Evolutionary conservation across 2,113 vertebrate species (phyloP).

Genomic region (Oryctolagus cuniculus): DNA sequence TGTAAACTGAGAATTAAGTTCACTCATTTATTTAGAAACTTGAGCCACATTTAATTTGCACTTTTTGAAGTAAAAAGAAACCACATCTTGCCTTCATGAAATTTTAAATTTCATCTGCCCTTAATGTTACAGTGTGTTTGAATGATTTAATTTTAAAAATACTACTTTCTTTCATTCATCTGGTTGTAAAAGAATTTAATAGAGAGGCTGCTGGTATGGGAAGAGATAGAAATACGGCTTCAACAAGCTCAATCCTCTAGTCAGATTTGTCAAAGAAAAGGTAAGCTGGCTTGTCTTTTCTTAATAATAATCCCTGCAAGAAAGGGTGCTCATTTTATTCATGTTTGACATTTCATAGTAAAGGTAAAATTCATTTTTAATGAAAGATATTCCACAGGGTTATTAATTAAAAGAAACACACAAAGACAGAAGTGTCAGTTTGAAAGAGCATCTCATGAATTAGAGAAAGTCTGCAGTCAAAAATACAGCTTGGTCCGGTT

Average conservation of each 20-base stretch:
- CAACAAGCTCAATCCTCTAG: conserved; percentile 49
- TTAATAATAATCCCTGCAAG: conserved; percentile 53
- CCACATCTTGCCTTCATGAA: conserved; percentile 31
- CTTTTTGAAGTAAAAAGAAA: conserved; percentile 34
- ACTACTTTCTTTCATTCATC: conserved; percentile 29
- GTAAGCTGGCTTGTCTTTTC: conserved; percentile 58
- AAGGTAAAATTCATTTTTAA: conserved; percentile 76
- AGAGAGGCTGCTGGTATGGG: background rate
- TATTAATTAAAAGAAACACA: conserved; percentile 72
- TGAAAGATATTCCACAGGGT: conserved; percentile 66
- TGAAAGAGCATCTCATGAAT: conserved; percentile 69
- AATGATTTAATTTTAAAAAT: conserved; percentile 34
- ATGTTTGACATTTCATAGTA: conserved; percentile 78
- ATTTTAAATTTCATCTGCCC: background rate
- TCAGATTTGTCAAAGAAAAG: conserved; percentile 75
- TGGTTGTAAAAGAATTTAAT: conserved; percentile 3
- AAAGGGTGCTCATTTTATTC: conserved; percentile 70
- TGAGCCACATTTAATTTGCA: conserved; percentile 30
- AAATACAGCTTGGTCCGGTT: background rate
- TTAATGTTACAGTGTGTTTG: conserved; percentile 25
- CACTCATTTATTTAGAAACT: background rate
- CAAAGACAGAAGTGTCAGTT: conserved; percentile 24
- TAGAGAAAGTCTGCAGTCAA: conserved; percentile 11
- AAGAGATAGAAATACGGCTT: conserved; percentile 68
- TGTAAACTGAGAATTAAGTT: conserved; percentile 10